phyloP scores from a whole-genome alignment of 2,888 invertebrate genomes.

The Macropis europaea region DNA sequence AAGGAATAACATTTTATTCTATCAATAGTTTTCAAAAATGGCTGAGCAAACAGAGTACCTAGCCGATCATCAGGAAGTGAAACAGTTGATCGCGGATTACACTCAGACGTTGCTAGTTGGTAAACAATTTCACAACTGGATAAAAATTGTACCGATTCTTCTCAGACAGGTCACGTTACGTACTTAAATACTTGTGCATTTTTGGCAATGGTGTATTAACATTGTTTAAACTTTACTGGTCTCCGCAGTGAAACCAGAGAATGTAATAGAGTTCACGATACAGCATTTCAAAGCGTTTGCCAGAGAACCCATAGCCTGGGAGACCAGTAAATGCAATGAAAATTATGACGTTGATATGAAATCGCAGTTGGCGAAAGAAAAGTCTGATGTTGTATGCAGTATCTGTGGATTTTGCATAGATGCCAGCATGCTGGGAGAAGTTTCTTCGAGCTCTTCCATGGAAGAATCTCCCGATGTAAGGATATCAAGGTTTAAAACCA shows the following conservation, averaged over 20 bases:
- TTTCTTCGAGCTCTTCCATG: background rate
- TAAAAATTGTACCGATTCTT: constrained; percentile 30
- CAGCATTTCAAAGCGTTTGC: constrained; percentile 70
- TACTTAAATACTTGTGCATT: background rate
- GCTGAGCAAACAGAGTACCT: constrained; percentile 80
- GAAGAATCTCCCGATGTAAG: background rate
- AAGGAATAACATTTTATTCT: background rate
- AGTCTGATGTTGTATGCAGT: constrained; percentile 4
- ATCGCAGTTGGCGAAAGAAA: constrained; percentile 18
- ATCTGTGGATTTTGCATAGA: constrained; percentile 26
- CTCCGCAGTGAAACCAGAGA: constrained; percentile 68
- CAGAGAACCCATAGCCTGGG: constrained; percentile 39
- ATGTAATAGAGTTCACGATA: constrained; percentile 70
- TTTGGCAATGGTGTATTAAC: background rate
- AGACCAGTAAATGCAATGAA: constrained; percentile 22
- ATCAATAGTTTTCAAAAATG: constrained; percentile 52
- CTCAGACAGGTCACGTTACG: constrained; percentile 33
- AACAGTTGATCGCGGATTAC: constrained; percentile 83
- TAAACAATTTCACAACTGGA: constrained; percentile 76
- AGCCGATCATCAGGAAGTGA: constrained; percentile 82
- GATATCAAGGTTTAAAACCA: background rate
- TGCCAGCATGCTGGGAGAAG: background rate
- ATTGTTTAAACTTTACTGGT: constrained; percentile 32
- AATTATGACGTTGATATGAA: constrained; percentile 18
- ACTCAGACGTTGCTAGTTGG: constrained; percentile 82